Conservation (phyloP, 2,888 invertebrate species). For the Anoncus sp. region DNA sequence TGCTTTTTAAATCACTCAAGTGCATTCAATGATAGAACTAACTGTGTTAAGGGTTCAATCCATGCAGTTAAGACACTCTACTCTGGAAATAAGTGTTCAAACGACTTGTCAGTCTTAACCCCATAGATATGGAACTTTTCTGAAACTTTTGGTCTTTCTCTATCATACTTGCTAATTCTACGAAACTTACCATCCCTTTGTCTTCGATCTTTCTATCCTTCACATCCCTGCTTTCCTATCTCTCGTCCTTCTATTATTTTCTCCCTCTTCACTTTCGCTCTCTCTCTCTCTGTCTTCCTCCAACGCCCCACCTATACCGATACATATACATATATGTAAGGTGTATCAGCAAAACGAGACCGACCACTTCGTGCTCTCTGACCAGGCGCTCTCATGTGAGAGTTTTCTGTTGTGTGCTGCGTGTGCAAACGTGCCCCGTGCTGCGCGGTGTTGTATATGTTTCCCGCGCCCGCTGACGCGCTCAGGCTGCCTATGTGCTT, state of each 20-base stretch:
- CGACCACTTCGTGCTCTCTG: constrained; percentile 48
- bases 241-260: constrained; percentile 35
- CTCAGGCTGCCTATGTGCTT: constrained; percentile 70
- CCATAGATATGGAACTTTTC: background rate
- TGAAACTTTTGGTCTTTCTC: background rate
- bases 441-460: constrained; percentile 62
- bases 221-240: constrained; percentile 26
- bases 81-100: too few species aligned
- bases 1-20: too few species aligned
- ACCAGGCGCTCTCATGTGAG: constrained; percentile 36
- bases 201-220: constrained; percentile 19
- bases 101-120: background rate
- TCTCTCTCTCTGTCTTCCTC: constrained; percentile 34
- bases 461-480: constrained; percentile 67
- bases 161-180: background rate
- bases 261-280: constrained; percentile 22
- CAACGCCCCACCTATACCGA: constrained; percentile 41
- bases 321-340: background rate
- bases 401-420: constrained; percentile 45
- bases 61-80: too few species aligned
- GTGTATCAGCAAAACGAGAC: constrained; percentile 53
- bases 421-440: constrained; percentile 49
- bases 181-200: constrained; percentile 20
- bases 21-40: too few species aligned
- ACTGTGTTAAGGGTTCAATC: too few species aligned